phyloP scores from a whole-genome alignment of 2,888 invertebrate genomes.

The Ochropacha duplaris region DNA sequence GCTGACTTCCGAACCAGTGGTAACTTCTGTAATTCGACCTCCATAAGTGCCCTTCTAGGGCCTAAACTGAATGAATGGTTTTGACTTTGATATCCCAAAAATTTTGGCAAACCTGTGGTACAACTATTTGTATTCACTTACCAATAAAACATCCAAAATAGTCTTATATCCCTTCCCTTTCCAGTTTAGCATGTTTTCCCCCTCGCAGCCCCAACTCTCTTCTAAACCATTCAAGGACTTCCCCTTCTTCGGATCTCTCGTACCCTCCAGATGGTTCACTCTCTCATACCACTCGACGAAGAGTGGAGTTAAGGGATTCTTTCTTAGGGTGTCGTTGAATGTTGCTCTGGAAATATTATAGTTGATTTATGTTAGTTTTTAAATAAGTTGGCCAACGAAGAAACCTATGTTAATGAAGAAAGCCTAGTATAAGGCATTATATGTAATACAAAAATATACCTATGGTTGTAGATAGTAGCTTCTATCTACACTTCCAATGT shows the following conservation, averaged over 20 bases:
- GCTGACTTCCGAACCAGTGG: no score
- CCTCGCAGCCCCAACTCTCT: constrained; percentile 87
- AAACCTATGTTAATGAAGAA: no score
- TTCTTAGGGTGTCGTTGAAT: constrained; percentile 46
- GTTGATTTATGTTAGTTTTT: no score
- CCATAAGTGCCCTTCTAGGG: no score
- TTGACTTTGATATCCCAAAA: no score
- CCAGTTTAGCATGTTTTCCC: constrained; percentile 88
- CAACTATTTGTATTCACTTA: constrained; percentile 50
- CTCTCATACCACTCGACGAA: constrained; percentile 84
- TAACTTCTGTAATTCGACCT: no score
- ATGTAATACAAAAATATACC: no score
- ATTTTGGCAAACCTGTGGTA: neutral
- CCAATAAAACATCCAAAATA: constrained; percentile 87
- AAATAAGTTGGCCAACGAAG: no score
- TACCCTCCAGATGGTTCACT: constrained; percentile 86
- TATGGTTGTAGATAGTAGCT: no score
- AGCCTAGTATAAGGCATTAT: no score
- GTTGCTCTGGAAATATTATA: constrained; percentile 43
- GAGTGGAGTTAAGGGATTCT: constrained; percentile 65
- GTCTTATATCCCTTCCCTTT: constrained; percentile 87
- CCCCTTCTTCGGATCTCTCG: constrained; percentile 64
- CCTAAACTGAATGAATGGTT: no score
- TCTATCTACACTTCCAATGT: no score
- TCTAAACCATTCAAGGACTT: constrained; percentile 85